Base-by-base conservation (phyloP, 1,140 invertebrate genomes). In the Diabrotica undecimpunctata region DNA sequence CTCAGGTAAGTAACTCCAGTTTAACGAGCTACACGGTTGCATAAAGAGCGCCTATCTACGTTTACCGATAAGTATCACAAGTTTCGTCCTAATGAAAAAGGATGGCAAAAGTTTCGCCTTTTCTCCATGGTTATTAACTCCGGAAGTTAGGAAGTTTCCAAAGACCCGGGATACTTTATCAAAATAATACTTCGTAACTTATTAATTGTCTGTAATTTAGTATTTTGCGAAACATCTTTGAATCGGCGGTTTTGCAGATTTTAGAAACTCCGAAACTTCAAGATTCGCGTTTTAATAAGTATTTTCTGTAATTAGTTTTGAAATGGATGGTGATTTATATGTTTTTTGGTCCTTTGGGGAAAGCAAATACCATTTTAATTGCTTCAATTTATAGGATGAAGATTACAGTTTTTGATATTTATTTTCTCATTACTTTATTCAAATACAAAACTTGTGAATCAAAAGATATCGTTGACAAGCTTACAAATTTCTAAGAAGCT, bases 11-110 rank as follows among this genome's bases (percentile, higher is more conserved):
- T 46, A 46, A 46, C 41, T 46, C 51, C 60, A 62, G 63, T 67
- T 61, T 46, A 14, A 52, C 53, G 66, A 64, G 64, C 64, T 68
- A 64, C 64, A 68, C 60, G 60, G 66, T 25, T 25, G 25, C 66
- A 64, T 61, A 46, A 41, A 50, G 58, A 64, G 62, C 57, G 66
- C 60, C 35, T 61, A 61, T 64, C 61, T 57, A 61, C 41, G 41
- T 46, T 46, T 46, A 46, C 41, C 41, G 41, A 46, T 46, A 54
- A 54, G 53, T 54, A 25, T 25, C 25, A 25, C 25, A 25, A 25
- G 25, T 25, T 25, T 54, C 11, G 7, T 8, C 8, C 25, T 54
- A 54, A 54, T 35, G 12, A 35, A 54, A 54, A 54, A 54, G 9
- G 53, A 54, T 54, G 9, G 12, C 53, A 54, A 9, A 54, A 54